phyloP scores from a whole-genome alignment of 1,140 invertebrate species.

The Philotrypesis tridentata region DNA sequence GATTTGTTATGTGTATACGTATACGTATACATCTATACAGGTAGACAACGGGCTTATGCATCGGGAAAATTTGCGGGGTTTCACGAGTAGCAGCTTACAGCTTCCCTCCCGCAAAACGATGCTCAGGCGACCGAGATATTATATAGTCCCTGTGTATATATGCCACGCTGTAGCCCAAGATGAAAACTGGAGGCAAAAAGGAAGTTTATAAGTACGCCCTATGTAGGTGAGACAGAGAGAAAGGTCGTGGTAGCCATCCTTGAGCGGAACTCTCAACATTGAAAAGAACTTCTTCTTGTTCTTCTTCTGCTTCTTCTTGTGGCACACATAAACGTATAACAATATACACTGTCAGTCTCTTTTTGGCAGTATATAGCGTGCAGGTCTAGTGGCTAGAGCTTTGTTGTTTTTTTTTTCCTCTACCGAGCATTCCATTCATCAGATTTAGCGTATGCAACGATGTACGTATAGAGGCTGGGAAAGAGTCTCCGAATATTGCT shows the following conservation, averaged over 20 bases:
- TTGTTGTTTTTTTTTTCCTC: conserved; percentile 26
- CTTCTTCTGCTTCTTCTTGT: background rate
- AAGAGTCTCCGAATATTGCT: background rate
- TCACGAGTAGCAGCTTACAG: background rate
- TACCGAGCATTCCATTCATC: background rate
- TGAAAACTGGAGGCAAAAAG: too few relatives aligned
- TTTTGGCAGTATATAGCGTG: background rate
- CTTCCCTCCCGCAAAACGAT: background rate
- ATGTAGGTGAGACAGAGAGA: background rate
- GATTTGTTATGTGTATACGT: too few relatives aligned
- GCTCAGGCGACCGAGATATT: background rate
- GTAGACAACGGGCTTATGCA: background rate
- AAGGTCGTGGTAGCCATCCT: background rate
- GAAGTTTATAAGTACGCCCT: too few relatives aligned
- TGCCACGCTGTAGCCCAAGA: too few relatives aligned
- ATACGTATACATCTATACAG: background rate
- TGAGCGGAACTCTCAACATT: background rate
- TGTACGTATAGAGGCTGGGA: background rate
- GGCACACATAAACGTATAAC: background rate
- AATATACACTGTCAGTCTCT: background rate
- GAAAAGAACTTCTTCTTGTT: conserved; percentile 2
- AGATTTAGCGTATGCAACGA: background rate
- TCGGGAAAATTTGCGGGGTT: conserved; percentile 3
- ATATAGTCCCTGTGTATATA: background rate
- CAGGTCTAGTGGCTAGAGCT: background rate